Percentiles rank a stretch among this genome's conserved stretches.
These are phyloP conservation scores for Melikaiella ostensackeni DNA, from an alignment of 2,888 invertebrate genomes.

Conservation along the genomic window DNA sequence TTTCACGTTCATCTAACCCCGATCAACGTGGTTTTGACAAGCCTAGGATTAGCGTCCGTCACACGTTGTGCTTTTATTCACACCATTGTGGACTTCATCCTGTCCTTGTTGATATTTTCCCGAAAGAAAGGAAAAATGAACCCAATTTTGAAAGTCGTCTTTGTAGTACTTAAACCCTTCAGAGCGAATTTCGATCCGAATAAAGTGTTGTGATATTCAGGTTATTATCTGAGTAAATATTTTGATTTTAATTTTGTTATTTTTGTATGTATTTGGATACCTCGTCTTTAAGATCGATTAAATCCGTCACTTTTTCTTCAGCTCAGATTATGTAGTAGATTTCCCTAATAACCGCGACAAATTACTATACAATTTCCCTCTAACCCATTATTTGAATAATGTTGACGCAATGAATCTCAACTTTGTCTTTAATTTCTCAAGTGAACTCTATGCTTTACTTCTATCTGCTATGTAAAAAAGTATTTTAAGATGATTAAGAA, in stretches of 20 bases:
- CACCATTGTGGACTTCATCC: slow-evolving; percentile 7
- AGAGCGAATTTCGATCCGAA: neutral
- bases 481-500: neutral
- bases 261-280: neutral
- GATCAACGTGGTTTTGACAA: slow-evolving; percentile 70
- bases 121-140: slow-evolving; percentile 13
- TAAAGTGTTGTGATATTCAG: neutral
- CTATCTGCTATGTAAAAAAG: neutral
- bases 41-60: slow-evolving; percentile 67
- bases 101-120: slow-evolving; percentile 33
- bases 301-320: too few species aligned
- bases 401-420: neutral
- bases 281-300: neutral
- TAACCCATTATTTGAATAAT: neutral
- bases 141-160: slow-evolving; percentile 6
- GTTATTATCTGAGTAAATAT: slow-evolving; percentile 12
- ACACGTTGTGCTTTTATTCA: slow-evolving; percentile 39
- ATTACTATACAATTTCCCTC: neutral
- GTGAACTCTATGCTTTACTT: neutral
- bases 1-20: slow-evolving; percentile 62
- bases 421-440: neutral
- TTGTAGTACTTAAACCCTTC: neutral
- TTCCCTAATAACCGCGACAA: neutral
- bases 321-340: neutral
- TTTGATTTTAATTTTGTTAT: neutral